Conservation (phyloP, 2,888 invertebrate genomes). For the Lithophane semibrunnea region DNA sequence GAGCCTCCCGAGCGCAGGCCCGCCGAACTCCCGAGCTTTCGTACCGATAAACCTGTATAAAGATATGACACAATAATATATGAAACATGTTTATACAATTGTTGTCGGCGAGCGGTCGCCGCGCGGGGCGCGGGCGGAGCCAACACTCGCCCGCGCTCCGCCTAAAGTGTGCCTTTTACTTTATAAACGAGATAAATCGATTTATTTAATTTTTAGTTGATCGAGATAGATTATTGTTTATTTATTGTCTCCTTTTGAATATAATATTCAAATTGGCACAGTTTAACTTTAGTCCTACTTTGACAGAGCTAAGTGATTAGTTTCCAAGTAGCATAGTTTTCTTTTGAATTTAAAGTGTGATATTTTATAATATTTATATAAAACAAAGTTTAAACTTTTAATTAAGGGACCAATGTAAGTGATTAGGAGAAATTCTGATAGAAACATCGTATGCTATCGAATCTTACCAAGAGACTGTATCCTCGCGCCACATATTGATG, state of each 20-base stretch:
- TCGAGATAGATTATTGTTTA: constrained; percentile 89
- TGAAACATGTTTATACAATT: constrained; percentile 76
- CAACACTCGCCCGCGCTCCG: constrained; percentile 73
- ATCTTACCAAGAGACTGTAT: constrained; percentile 85
- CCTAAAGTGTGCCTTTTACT: constrained; percentile 88
- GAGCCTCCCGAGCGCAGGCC: constrained; percentile 73
- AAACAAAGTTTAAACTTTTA: constrained; percentile 90
- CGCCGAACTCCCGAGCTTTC: constrained; percentile 83
- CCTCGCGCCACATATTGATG: constrained; percentile 79
- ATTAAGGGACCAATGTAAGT: constrained; percentile 90
- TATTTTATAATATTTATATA: constrained; percentile 90
- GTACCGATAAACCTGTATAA: constrained; percentile 79
- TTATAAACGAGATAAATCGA: constrained; percentile 86
- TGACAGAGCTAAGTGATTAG: constrained; percentile 89
- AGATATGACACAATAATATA: constrained; percentile 80
- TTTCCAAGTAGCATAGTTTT: constrained; percentile 88
- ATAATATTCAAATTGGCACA: constrained; percentile 88
- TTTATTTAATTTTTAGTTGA: constrained; percentile 90
- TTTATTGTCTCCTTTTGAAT: constrained; percentile 90
- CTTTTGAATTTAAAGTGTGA: constrained; percentile 91
- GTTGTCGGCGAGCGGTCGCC: constrained; percentile 68
- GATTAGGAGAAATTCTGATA: constrained; percentile 90
- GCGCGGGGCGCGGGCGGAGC: constrained; percentile 71
- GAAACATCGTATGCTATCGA: constrained; percentile 82
- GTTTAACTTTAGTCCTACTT: constrained; percentile 88